Conservation (phyloP, 2,888 invertebrate species). For the Girardia tigrina region DNA sequence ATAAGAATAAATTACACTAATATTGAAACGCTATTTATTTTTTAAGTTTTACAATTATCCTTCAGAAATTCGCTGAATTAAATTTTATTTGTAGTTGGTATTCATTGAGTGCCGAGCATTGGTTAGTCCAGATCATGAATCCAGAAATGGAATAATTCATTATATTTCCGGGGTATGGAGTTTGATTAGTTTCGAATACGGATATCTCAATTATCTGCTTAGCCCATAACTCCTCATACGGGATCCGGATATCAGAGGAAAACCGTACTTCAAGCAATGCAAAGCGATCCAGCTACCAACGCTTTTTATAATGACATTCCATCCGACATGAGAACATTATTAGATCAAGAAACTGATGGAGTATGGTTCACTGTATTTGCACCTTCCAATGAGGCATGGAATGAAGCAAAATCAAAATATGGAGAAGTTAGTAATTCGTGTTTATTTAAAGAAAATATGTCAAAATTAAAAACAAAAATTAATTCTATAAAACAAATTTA, state of each 20-base stretch:
- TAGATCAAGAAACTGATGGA: not conserved
- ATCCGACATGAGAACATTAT: not conserved
- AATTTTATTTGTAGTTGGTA: constrained; percentile 31
- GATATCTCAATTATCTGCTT: too few species aligned
- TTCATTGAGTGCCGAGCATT: constrained; percentile 33
- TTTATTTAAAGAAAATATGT: too few species aligned
- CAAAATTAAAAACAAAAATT: too few species aligned
- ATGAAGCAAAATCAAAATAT: constrained; percentile 15
- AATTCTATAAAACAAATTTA: not conserved
- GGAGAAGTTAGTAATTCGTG: not conserved
- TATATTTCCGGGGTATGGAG: constrained; percentile 30
- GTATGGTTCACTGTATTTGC: constrained; percentile 32
- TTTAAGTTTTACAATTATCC: too few species aligned
- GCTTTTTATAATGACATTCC: not conserved
- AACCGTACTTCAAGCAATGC: not conserved
- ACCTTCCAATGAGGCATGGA: constrained; percentile 24
- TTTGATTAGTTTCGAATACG: not conserved
- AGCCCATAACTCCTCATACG: constrained; percentile 13
- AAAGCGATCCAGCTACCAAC: not conserved
- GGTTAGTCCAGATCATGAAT: constrained; percentile 32
- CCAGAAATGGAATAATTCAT: constrained; percentile 33
- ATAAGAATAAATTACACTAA: too few species aligned
- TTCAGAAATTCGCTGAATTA: too few species aligned
- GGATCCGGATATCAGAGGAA: constrained; percentile 21
- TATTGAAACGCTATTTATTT: too few species aligned